These are phyloP conservation scores for Periparus ater DNA, from an alignment of 2,797 vertebrate species.

Conservation along the genomic window DNA sequence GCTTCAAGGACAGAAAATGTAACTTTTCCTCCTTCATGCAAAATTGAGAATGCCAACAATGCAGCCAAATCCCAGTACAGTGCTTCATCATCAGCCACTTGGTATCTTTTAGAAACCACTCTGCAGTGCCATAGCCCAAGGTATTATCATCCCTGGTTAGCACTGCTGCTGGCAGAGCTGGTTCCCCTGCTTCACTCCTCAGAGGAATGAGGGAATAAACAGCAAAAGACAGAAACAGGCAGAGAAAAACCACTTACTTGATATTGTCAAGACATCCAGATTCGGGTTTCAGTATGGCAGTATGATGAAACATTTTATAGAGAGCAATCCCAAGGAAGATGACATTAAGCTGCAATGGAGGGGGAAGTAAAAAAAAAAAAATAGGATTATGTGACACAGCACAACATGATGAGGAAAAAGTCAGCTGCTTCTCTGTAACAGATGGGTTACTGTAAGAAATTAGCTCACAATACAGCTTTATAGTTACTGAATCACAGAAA, in stretches of 20 bases:
- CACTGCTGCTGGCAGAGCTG: neutral
- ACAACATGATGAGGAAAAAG: conserved; percentile 3
- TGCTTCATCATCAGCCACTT: neutral
- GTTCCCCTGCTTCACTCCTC: neutral
- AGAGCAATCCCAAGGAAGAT: conserved; percentile 98
- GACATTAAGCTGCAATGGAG: conserved; percentile 90
- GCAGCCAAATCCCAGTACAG: neutral
- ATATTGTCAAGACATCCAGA: conserved; percentile 98
- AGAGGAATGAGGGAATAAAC: neutral
- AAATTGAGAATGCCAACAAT: neutral
- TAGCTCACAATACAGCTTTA: conserved; percentile 18
- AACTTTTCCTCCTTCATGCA: neutral
- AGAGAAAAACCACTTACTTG: conserved; percentile 87
- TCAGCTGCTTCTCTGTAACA: conserved; percentile 13
- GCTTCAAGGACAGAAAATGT: conserved; percentile 9
- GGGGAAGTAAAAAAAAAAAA: neutral
- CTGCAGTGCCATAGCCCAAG: neutral
- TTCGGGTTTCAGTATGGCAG: conserved; percentile 97
- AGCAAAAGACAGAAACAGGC: neutral
- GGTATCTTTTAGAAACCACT: neutral
- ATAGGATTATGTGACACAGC: conserved; percentile 15
- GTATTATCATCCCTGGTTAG: neutral
- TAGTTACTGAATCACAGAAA: neutral
- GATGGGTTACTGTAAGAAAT: conserved; percentile 46
- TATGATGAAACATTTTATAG: conserved; percentile 99